Evolutionary conservation across 1,140 invertebrate species (phyloP).

Genomic region (Rhyacophila brunnea): DNA sequence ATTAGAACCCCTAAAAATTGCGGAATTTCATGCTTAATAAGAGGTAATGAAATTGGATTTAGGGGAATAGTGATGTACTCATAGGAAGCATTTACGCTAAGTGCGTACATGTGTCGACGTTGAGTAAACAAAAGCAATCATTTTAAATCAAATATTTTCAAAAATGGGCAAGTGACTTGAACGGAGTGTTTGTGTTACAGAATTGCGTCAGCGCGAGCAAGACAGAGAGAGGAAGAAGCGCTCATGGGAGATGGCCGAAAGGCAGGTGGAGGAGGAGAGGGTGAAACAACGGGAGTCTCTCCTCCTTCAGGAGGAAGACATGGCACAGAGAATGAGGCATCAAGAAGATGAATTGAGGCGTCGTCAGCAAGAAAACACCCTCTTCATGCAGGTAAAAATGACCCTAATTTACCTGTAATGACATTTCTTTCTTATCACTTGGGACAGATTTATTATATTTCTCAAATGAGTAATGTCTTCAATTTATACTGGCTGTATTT

Average conservation of each 20-base stretch:
- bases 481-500: not conserved
- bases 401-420: too few species aligned
- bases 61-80: conserved; percentile 17
- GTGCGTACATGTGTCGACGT: conserved; percentile 19
- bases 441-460: too few species aligned
- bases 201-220: conserved; percentile 80
- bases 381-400: conserved; percentile 71
- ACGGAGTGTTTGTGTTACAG: too few species aligned
- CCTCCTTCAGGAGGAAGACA: conserved; percentile 71
- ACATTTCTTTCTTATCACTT: too few species aligned
- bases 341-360: conserved; percentile 82
- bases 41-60: conserved; percentile 22
- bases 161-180: too few species aligned
- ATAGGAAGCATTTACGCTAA: conserved; percentile 15
- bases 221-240: conserved; percentile 84
- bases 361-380: conserved; percentile 76
- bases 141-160: too few species aligned
- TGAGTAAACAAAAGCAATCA: conserved; percentile 8
- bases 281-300: conserved; percentile 71
- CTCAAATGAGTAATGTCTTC: not conserved
- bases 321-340: conserved; percentile 69
- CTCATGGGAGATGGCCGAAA: conserved; percentile 84
- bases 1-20: conserved; percentile 19
- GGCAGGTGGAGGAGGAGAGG: conserved; percentile 78
- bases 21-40: conserved; percentile 20